These are phyloP conservation scores for Syncerus caffer DNA, from an alignment of 2,797 vertebrate species.

Conservation along the genomic window DNA sequence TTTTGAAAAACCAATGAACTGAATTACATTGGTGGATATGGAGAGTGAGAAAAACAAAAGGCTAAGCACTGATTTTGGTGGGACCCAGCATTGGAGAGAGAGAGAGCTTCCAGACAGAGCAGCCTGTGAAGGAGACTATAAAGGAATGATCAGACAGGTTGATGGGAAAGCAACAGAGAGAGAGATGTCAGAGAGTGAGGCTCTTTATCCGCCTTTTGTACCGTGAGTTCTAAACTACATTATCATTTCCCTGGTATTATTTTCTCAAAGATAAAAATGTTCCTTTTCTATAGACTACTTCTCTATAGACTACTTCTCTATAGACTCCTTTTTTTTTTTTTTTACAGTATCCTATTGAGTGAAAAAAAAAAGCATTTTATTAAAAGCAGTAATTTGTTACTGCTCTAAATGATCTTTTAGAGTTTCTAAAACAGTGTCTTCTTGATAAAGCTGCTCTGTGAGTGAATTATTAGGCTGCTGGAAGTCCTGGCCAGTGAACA, in stretches of 20 bases:
- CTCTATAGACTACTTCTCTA: conserved; percentile 35
- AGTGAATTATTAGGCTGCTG: conserved; percentile 61
- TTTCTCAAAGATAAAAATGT: conserved; percentile 54
- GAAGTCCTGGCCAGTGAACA: conserved; percentile 49
- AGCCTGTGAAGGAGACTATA: neutral
- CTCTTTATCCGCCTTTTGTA: neutral
- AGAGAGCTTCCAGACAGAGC: neutral
- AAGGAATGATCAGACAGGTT: neutral
- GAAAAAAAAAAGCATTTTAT: conserved; percentile 50
- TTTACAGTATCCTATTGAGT: conserved; percentile 45
- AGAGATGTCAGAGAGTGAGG: neutral
- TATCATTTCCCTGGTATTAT: conserved; percentile 30
- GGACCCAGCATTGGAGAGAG: neutral
- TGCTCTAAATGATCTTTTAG: conserved; percentile 70
- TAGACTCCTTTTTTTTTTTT: conserved; percentile 1
- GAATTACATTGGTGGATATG: neutral
- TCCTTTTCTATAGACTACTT: conserved; percentile 51
- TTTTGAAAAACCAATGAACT: neutral
- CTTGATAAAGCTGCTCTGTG: conserved; percentile 47
- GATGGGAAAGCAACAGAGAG: neutral
- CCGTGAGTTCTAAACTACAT: neutral
- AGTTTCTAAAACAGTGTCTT: conserved; percentile 62
- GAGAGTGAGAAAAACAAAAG: neutral
- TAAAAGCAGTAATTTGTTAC: conserved; percentile 74
- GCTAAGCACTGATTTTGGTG: neutral